Base-by-base conservation (phyloP, 1,140 invertebrate genomes). In the Orchesella cincta region DNA sequence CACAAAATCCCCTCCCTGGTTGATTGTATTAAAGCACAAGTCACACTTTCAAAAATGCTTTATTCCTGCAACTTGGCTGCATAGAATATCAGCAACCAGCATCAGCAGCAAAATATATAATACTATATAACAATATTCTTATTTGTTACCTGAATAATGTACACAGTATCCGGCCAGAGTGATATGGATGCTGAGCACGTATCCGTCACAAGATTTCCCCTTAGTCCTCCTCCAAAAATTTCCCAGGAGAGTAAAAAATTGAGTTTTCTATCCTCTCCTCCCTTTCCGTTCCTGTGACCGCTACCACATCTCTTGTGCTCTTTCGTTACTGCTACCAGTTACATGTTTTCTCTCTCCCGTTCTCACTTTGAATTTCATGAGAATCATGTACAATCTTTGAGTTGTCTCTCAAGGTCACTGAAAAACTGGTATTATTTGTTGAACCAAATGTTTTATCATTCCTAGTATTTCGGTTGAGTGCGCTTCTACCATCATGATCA, bases 191-290 rank as follows among this genome's bases (percentile, higher is more conserved):
- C 80, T 5, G 62, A 54, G 70, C 72, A 74, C 23, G 74, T 74
- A 67, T 81, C 80, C 16, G 80, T 81, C 8, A 81, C 76, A 35
- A 81, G 51, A 72, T 81, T 79, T 23, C 80, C 80, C 62, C 46
- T 74, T 16, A 81, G 28, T 67, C 71, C 36, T 1, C 80, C 80
- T 14, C 78, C 80, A 35, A 64, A 77, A 73, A 81, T 76, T 76
- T 81, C 78, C 80, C 80, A 81, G 1, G 80, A 79, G 26, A 81
- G 34, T 18, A 81, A 54, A 73, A 77, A 81, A 31, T 77, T 70
- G 28, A 54, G 33, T 34, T 74, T 31, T 2, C 12, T 26, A 16
- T 26, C 46, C n/a, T 20, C 31, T 46, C 12, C 31, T 70, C 16
- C 18, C 29, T 20, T 51, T 31, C 16, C 36, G 8, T 35, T 34